Percentiles rank a stretch among this genome's conserved stretches.
Evolutionary conservation across 2,797 vertebrate genomes (phyloP).

Genomic region (Rhyacichthys aspro): DNA sequence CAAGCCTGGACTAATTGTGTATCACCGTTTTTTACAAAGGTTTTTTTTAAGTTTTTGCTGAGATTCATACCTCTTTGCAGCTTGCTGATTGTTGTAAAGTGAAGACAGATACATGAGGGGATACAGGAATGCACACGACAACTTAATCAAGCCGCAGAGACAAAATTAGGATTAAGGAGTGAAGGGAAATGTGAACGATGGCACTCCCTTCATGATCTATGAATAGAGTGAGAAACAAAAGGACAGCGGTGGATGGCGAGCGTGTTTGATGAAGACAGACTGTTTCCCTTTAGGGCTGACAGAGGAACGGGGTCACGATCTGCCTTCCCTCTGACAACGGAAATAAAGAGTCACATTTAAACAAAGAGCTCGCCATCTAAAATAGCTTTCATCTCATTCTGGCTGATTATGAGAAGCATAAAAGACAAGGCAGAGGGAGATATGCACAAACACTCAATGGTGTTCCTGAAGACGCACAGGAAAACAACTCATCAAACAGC

Average conservation of each 20-base stretch:
- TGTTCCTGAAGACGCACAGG: slow-evolving; percentile 10
- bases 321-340: slow-evolving; percentile 51
- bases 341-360: slow-evolving; percentile 65
- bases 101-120: slow-evolving; percentile 41
- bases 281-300: slow-evolving; percentile 59
- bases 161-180: slow-evolving; percentile 63
- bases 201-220: slow-evolving; percentile 55
- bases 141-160: slow-evolving; percentile 65
- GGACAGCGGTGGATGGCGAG: slow-evolving; percentile 50
- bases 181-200: slow-evolving; percentile 40
- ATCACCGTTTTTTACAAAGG: too few species aligned
- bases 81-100: slow-evolving; percentile 45
- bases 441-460: slow-evolving; percentile 10
- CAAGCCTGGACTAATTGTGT: too few species aligned
- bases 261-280: slow-evolving; percentile 59
- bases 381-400: slow-evolving; percentile 52
- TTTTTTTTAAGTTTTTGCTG: too few species aligned
- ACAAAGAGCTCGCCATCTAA: slow-evolving; percentile 51
- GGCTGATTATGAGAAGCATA: slow-evolving; percentile 41
- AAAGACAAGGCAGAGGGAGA: slow-evolving; percentile 22
- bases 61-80: slow-evolving; percentile 5
- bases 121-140: slow-evolving; percentile 46
- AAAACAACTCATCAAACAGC: slow-evolving; percentile 43
- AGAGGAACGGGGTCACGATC: slow-evolving; percentile 57
- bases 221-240: slow-evolving; percentile 71